Conservation (phyloP, 2,797 vertebrate genomes). For the Oryzias dopingdopingensis region DNA sequence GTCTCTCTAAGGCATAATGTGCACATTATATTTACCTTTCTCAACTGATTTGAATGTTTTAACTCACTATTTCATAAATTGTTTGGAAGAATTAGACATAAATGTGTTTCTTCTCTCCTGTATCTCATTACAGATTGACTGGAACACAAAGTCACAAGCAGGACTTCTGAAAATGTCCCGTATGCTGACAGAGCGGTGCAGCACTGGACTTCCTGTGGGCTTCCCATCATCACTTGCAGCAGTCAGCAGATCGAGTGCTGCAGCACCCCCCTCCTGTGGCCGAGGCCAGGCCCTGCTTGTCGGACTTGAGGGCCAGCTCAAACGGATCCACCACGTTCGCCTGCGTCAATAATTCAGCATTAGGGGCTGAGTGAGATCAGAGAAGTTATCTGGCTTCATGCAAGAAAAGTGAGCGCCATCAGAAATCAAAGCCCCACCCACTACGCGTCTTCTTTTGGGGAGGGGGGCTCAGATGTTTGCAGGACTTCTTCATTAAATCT, state of each 20-base stretch:
- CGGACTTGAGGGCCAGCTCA: conserved; percentile 59
- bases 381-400: no score
- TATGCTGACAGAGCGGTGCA: conserved; percentile 9
- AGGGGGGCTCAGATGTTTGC: no score
- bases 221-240: conserved; percentile 68
- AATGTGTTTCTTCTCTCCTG: no score
- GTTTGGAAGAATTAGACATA: no score
- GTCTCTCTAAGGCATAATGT: no score
- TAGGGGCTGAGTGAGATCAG: no score
- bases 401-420: neutral
- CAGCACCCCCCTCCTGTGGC: conserved; percentile 76
- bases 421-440: neutral
- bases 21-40: no score
- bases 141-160: no score
- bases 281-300: conserved; percentile 33
- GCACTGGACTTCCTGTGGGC: conserved; percentile 13
- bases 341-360: conserved; percentile 57
- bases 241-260: conserved; percentile 59
- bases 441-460: neutral
- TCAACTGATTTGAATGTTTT: no score
- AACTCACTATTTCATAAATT: no score
- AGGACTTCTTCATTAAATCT: conserved; percentile 36
- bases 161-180: no score
- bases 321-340: conserved; percentile 69
- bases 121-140: no score